Conservation (phyloP, 2,888 invertebrate species). For the Stenchaetothrips biformis region DNA sequence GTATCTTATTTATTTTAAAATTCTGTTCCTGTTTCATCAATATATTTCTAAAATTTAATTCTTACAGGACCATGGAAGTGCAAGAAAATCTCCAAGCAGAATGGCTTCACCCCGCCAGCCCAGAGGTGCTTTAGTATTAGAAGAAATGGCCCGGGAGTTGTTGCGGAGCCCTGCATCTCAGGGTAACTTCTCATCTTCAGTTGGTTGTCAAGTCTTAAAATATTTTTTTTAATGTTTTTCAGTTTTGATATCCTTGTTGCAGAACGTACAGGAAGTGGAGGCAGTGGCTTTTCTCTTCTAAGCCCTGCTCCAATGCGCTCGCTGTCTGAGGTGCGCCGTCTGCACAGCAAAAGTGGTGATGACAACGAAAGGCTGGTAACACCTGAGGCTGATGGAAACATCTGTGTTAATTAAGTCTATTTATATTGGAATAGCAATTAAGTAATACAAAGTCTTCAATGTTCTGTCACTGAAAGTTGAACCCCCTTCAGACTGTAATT, state of each 20-base stretch:
- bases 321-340: slow-evolving; percentile 51
- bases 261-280: slow-evolving; percentile 29
- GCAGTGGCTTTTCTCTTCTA: slow-evolving; percentile 48
- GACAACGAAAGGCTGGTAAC: slow-evolving; percentile 39
- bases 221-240: neutral
- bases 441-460: no score
- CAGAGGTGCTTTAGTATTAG: neutral
- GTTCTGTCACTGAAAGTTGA: neutral
- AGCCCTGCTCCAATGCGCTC: slow-evolving; percentile 52
- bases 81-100: neutral
- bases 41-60: no score
- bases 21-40: neutral
- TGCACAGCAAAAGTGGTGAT: slow-evolving; percentile 42
- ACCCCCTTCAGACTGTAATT: neutral
- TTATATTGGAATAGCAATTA: neutral
- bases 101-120: neutral
- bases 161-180: neutral
- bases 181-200: neutral
- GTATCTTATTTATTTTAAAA: slow-evolving; percentile 24
- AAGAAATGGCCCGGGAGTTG: slow-evolving; percentile 7
- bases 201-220: neutral
- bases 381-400: slow-evolving; percentile 32
- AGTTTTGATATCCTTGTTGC: neutral
- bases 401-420: slow-evolving; percentile 16
- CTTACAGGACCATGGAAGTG: neutral